Evolutionary conservation across 2,113 vertebrate species (phyloP).

Genomic region (Bubo blakistoni): DNA sequence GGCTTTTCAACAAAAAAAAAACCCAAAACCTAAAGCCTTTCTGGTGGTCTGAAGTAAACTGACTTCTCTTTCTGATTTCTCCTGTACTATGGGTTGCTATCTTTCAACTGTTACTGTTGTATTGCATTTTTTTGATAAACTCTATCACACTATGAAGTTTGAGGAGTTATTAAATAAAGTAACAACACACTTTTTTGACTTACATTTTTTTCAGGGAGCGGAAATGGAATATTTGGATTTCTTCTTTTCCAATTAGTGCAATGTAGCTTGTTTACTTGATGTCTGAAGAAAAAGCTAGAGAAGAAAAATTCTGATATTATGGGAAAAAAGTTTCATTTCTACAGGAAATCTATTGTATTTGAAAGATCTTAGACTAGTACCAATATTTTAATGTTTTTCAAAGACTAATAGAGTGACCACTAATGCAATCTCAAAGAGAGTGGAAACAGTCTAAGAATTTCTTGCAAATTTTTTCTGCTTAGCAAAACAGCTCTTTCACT

Average conservation of each 20-base stretch:
- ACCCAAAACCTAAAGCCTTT: neutral
- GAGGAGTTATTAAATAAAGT: neutral
- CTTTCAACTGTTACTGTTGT: neutral
- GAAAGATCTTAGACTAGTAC: neutral
- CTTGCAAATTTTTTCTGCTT: neutral
- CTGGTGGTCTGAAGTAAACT: neutral
- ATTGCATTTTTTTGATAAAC: neutral
- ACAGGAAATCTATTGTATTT: neutral
- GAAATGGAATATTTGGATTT: neutral
- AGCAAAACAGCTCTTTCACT: neutral
- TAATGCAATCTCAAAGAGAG: neutral
- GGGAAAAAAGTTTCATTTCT: neutral
- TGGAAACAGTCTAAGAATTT: neutral
- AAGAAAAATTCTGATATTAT: neutral
- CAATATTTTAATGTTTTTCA: neutral
- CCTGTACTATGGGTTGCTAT: neutral
- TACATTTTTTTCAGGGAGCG: neutral
- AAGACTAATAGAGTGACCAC: neutral
- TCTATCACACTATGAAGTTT: neutral
- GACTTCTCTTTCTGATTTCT: neutral
- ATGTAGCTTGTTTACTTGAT: neutral
- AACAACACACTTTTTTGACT: fast-evolving
- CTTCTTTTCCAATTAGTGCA: neutral
- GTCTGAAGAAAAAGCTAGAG: neutral
- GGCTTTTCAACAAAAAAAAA: neutral